A percentile compares a stretch with the other conserved stretches of the same genome.
Conservation (phyloP, 2,797 vertebrate species). For the Halcyon leucocephala region DNA sequence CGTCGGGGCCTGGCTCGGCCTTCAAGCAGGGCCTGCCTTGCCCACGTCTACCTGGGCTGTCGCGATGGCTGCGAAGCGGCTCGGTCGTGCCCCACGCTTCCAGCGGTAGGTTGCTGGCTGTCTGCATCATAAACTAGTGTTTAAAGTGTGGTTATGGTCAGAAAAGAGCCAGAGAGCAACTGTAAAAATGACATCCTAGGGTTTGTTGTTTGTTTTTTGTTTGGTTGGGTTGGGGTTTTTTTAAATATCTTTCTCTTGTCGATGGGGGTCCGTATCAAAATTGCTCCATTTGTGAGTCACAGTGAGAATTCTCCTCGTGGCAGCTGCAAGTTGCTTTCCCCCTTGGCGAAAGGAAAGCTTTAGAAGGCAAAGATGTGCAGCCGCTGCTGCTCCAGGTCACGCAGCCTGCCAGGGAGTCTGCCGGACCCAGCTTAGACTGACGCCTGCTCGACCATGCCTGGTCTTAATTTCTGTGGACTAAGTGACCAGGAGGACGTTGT, state of each 20-base stretch:
- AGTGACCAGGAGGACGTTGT: accelerated
- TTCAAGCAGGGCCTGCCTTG: neutral
- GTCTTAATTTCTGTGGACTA: accelerated
- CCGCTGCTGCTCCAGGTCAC: accelerated
- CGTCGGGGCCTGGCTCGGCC: conserved; percentile 20
- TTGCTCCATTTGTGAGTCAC: neutral
- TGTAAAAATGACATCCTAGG: neutral
- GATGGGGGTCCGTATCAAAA: neutral
- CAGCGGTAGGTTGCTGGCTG: neutral
- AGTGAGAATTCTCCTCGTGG: neutral
- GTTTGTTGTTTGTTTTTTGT: too few species aligned
- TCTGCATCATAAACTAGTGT: conserved; percentile 18
- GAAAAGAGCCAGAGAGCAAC: neutral
- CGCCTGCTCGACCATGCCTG: neutral
- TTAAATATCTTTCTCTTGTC: neutral
- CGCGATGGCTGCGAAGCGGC: neutral
- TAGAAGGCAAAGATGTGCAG: neutral
- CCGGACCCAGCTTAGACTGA: neutral
- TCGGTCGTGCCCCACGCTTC: neutral
- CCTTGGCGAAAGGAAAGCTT: accelerated
- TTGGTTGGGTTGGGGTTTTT: too few species aligned
- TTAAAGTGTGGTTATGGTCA: neutral
- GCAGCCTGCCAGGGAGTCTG: neutral
- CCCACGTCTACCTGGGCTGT: neutral
- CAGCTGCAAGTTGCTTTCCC: neutral